Percentiles rank a stretch among this genome's conserved stretches.
phyloP scores from a whole-genome alignment of 2,797 vertebrate species.

The Falco peregrinus region DNA sequence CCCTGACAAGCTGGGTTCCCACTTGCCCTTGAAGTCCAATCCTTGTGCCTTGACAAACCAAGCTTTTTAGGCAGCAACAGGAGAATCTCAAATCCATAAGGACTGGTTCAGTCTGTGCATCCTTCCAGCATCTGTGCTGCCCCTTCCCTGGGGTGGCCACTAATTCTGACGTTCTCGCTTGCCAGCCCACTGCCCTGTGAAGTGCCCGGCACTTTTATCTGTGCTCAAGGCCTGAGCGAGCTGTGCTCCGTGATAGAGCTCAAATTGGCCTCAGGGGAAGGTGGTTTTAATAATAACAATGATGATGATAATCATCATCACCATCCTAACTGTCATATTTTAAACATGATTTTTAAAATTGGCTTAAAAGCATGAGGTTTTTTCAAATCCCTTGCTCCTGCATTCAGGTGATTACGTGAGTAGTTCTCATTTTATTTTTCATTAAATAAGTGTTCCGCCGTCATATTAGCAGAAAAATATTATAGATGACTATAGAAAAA shows the following conservation, averaged over 20 bases:
- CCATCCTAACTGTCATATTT: not conserved
- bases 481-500: not conserved
- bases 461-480: not conserved
- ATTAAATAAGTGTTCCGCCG: not conserved
- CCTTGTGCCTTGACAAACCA: not conserved
- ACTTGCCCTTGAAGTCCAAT: not conserved
- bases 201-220: not conserved
- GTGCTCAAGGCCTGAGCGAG: not conserved
- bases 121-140: not conserved
- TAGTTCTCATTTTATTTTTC: not conserved
- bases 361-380: not conserved
- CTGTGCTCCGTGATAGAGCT: rapidly evolving
- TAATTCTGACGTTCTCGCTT: not conserved
- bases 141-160: no score
- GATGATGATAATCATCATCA: no score
- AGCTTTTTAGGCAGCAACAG: not conserved
- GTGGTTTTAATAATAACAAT: not conserved
- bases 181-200: rapidly evolving
- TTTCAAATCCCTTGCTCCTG: not conserved
- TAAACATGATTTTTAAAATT: not conserved
- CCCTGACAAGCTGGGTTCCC: not conserved
- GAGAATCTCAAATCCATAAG: not conserved
- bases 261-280: not conserved
- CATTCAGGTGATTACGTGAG: not conserved
- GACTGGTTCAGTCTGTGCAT: not conserved